Conservation (phyloP, 2,888 invertebrate species). For the Scaptomyza caliginosa region DNA sequence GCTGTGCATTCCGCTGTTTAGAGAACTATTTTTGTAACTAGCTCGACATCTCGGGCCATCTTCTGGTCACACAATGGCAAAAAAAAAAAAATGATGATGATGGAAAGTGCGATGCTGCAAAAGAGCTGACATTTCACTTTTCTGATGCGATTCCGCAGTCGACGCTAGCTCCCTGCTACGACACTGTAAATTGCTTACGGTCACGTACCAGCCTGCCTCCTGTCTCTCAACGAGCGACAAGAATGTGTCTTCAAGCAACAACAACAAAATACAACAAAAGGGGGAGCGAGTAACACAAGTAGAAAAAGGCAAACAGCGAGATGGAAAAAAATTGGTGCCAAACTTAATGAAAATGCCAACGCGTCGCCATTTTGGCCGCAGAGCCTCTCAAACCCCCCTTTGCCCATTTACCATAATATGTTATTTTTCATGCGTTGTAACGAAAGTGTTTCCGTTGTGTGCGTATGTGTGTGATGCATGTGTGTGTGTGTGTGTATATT, state of each 20-base stretch:
- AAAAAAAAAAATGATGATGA: slow-evolving; percentile 40
- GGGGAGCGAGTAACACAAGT: slow-evolving; percentile 1
- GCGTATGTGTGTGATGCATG: slow-evolving; percentile 9
- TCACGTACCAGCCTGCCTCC: slow-evolving; percentile 55
- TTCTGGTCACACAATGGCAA: not conserved
- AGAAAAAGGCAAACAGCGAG: not conserved
- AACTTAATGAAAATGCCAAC: slow-evolving; percentile 75
- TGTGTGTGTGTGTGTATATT: slow-evolving; percentile 36
- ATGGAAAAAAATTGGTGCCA: slow-evolving; percentile 58
- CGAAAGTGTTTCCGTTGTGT: slow-evolving; percentile 60
- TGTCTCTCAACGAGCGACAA: slow-evolving; percentile 47
- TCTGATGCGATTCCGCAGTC: slow-evolving; percentile 68
- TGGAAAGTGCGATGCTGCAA: slow-evolving; percentile 43
- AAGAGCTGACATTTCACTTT: slow-evolving; percentile 72
- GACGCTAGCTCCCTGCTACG: slow-evolving; percentile 28
- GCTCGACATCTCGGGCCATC: slow-evolving; percentile 53
- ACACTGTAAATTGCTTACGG: slow-evolving; percentile 62
- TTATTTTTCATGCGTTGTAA: slow-evolving; percentile 69
- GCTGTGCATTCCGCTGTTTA: slow-evolving; percentile 57
- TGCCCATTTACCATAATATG: slow-evolving; percentile 45
- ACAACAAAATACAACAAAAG: slow-evolving; percentile 6
- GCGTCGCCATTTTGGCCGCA: slow-evolving; percentile 71
- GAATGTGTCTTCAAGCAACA: slow-evolving; percentile 51
- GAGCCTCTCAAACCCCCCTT: slow-evolving; percentile 21
- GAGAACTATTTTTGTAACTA: slow-evolving; percentile 64